A percentile compares a stretch with the other conserved stretches of the same genome.
phyloP scores from a whole-genome alignment of 2,797 vertebrate genomes.

The Arremon aurantiirostris region DNA sequence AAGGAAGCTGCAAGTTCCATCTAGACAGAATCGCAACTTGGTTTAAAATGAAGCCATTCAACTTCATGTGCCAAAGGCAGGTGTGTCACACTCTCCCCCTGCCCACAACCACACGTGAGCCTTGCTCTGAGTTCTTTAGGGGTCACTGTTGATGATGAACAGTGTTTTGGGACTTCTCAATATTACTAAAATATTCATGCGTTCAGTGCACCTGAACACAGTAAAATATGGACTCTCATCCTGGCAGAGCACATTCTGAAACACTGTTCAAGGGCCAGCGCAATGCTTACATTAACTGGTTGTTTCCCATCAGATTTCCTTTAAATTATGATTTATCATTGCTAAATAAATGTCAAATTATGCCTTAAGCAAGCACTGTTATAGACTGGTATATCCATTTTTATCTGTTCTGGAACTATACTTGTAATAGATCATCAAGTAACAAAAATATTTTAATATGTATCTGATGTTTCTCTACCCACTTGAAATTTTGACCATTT shows the following conservation, averaged over 20 bases:
- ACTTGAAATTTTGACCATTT: neutral
- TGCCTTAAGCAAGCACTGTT: neutral
- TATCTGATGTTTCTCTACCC: neutral
- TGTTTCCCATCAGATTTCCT: neutral
- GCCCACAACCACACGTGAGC: neutral
- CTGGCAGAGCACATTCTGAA: neutral
- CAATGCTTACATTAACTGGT: neutral
- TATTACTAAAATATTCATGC: neutral
- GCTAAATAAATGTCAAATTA: neutral
- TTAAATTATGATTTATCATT: neutral
- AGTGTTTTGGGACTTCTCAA: neutral
- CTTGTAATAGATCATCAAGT: neutral
- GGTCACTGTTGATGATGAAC: neutral
- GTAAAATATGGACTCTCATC: neutral
- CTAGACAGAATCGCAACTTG: neutral
- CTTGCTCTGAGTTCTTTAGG: neutral
- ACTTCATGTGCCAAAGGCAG: neutral
- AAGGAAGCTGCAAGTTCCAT: neutral
- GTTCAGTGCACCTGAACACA: neutral
- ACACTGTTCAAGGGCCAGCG: neutral
- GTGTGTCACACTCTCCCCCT: neutral
- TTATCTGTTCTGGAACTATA: neutral
- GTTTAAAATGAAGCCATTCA: neutral
- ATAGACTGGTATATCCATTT: neutral
- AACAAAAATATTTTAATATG: neutral